Base-by-base conservation (phyloP, 2,797 vertebrate species). In the Philypnodon macrostomus region DNA sequence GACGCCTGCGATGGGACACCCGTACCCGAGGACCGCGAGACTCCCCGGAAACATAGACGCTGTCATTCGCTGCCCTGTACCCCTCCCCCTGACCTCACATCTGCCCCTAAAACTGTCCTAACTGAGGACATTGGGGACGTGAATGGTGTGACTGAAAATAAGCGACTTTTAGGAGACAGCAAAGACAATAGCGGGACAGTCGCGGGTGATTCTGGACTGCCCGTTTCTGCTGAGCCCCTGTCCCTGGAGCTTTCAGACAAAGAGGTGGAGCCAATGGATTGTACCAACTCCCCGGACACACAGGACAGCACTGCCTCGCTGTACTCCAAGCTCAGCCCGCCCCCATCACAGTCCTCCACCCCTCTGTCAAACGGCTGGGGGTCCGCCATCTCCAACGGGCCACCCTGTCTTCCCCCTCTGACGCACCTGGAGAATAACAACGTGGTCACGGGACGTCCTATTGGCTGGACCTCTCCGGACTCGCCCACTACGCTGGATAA, bases 41-140 rank as follows among this genome's bases (percentile, higher is more conserved):
- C 63, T 1, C 74, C 75, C 21, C 68, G 88, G 0, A 35, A 68
- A 13, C 87, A 88, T 67, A 83, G 93, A 23, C 91, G 92, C 71
- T 94, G 94, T 83, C 90, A 86, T 58, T 98, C 95, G 0, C 89
- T 98, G 23, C 95, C 96, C 0, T 75, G 92, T 16, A 95, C 94
- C 9, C 91, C 93, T 0, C 90, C 92, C 4, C 90, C 93, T 0
- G 77, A 93, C 60, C 81, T 92, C 44, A 85, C 87, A 0, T 81
- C 80, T 0, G 70, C 82, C 0, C 87, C 73, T 0, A 74, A 70
- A 54, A 34, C 17, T 0, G 0, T 39, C 36, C 66, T 79, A 5
- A 37, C 35, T 0, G 26, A 82, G 38, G 23, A 44, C n/a, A 26
- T 21, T 11, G 23, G 11, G 0, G 67, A 51, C 10, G 23, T 3